phyloP scores from a whole-genome alignment of 2,888 invertebrate species.

The Caenorhabditis virilis region DNA sequence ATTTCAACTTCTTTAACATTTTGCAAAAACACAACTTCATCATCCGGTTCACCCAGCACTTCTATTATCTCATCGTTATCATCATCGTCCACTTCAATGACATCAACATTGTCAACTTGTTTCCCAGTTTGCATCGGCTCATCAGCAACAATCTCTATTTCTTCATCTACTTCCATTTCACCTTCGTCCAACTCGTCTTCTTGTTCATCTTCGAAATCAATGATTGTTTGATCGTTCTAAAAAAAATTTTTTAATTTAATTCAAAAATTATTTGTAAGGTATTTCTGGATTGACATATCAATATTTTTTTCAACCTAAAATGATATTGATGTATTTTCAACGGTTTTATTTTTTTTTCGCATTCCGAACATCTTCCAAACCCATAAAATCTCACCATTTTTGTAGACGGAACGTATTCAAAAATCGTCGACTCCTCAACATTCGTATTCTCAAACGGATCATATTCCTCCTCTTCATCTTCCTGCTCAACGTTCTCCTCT shows the following conservation, averaged over 20 bases:
- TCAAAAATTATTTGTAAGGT: too few relatives aligned
- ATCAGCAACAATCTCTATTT: neutral
- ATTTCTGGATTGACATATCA: too few relatives aligned
- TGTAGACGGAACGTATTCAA: slow-evolving; percentile 31
- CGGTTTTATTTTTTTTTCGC: too few relatives aligned
- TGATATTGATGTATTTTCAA: too few relatives aligned
- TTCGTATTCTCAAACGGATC: slow-evolving; percentile 27
- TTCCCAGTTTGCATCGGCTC: too few relatives aligned
- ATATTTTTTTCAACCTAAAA: too few relatives aligned
- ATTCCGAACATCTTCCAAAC: too few relatives aligned
- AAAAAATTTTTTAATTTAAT: too few relatives aligned
- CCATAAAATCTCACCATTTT: too few relatives aligned
- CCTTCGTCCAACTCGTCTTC: slow-evolving; percentile 23
- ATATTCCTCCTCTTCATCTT: slow-evolving; percentile 27
- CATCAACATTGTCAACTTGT: too few relatives aligned
- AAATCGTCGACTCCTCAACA: slow-evolving; percentile 5
- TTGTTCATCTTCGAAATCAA: slow-evolving; percentile 9
- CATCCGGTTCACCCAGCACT: slow-evolving; percentile 2
- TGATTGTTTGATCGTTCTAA: too few relatives aligned
- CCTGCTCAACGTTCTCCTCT: slow-evolving; percentile 6
- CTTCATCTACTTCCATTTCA: slow-evolving; percentile 15
- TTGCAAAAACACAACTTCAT: neutral
- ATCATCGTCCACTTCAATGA: too few relatives aligned
- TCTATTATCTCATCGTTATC: slow-evolving; percentile 1
- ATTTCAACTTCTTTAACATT: neutral